A percentile compares a stretch with the other conserved stretches of the same genome.
Evolutionary conservation across 2,113 vertebrate species (phyloP).

Genomic region (Onychorhynchus coronatus): DNA sequence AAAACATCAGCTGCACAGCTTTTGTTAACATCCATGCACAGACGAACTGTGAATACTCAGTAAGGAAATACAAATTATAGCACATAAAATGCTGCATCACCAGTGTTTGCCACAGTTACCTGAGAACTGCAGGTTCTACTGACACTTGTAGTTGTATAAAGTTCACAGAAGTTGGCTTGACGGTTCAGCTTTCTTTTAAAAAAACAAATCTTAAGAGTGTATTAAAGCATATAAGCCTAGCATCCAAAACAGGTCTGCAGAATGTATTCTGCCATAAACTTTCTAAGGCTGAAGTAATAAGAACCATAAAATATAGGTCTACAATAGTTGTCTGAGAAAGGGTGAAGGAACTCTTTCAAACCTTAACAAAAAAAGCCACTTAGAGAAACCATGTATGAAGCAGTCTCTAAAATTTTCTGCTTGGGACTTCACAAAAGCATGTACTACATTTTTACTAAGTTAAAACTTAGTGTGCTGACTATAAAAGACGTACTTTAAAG

Average conservation of each 20-base stretch:
- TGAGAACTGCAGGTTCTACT: neutral
- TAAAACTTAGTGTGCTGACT: neutral
- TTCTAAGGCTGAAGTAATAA: neutral
- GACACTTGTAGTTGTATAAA: neutral
- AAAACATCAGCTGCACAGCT: neutral
- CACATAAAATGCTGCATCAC: neutral
- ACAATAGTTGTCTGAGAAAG: neutral
- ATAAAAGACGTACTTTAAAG: neutral
- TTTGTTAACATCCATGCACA: neutral
- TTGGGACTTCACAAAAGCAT: neutral
- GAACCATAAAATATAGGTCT: neutral
- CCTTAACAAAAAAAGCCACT: neutral
- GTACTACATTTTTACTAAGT: neutral
- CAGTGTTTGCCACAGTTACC: neutral
- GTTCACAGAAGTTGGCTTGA: neutral
- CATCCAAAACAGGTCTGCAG: neutral
- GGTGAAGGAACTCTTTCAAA: neutral
- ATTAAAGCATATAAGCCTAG: neutral
- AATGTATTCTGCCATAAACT: neutral
- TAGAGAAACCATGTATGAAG: neutral
- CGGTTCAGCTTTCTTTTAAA: neutral
- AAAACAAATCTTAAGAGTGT: neutral
- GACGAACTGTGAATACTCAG: neutral
- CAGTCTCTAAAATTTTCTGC: neutral
- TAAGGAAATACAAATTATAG: conserved; percentile 1